A percentile compares a stretch with the other conserved stretches of the same genome.
These are phyloP conservation scores for Pseudocheirus occidentalis DNA, from an alignment of 2,797 vertebrate species.

Conservation along the genomic window DNA sequence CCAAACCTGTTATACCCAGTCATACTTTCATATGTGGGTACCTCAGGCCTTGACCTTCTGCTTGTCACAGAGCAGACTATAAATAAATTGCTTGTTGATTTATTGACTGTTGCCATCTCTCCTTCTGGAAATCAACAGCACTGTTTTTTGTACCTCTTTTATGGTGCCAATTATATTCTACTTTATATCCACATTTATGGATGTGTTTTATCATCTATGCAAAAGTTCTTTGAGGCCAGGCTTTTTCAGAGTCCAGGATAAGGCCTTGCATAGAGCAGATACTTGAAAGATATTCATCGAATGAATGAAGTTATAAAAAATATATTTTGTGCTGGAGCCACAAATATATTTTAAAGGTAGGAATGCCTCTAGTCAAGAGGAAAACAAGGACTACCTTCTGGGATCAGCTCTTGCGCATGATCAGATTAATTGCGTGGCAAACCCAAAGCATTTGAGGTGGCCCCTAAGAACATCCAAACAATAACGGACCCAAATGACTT, in stretches of 20 bases:
- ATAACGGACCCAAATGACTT: not conserved
- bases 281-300: not conserved
- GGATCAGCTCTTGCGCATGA: not conserved
- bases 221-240: not conserved
- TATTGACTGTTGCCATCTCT: not conserved
- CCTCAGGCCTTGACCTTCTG: not conserved
- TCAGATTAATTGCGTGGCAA: not conserved
- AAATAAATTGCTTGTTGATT: not conserved
- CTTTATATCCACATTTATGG: not conserved
- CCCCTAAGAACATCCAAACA: not conserved
- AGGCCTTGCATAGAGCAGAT: not conserved
- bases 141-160: not conserved
- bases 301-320: not conserved
- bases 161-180: not conserved
- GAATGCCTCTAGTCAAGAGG: not conserved
- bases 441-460: not conserved
- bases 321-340: not conserved
- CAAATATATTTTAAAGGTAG: not conserved
- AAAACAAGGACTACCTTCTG: not conserved
- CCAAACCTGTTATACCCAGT: not conserved
- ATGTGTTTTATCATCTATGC: not conserved
- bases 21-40: not conserved
- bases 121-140: not conserved
- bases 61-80: not conserved
- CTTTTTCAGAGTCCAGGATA: not conserved